A percentile compares a stretch with the other conserved stretches of the same genome.
These are phyloP conservation scores for Griposia aprilina DNA, from an alignment of 2,888 invertebrate genomes.

Conservation along the genomic window DNA sequence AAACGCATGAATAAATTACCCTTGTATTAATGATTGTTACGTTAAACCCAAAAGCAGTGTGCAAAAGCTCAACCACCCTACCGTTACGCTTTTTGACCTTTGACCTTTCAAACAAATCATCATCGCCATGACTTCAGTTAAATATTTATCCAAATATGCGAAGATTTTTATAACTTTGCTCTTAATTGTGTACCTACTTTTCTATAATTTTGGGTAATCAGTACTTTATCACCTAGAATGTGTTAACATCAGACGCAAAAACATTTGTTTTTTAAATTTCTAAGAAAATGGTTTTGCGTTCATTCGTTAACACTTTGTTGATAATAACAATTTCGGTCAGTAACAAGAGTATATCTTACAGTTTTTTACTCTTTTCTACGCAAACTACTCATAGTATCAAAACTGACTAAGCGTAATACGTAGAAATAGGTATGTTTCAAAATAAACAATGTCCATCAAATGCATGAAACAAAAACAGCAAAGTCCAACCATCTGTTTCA, in stretches of 20 bases:
- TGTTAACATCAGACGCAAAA: neutral
- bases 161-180: constrained; percentile 15
- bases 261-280: no score
- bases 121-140: neutral
- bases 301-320: no score
- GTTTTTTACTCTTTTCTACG: no score
- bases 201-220: constrained; percentile 25
- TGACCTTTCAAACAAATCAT: constrained; percentile 2
- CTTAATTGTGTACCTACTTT: neutral
- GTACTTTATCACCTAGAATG: constrained; percentile 2
- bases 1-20: neutral
- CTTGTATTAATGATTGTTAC: neutral
- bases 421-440: no score
- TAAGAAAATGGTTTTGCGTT: no score
- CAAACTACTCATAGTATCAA: no score
- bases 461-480: no score
- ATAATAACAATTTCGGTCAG: no score
- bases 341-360: no score
- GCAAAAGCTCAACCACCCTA: neutral
- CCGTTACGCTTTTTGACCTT: constrained; percentile 5
- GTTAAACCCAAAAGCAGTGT: neutral
- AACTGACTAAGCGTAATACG: no score
- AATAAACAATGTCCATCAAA: no score
- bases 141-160: constrained; percentile 5
- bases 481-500: no score